Evolutionary conservation across 1,140 invertebrate genomes (phyloP).

Genomic region (Galleria mellonella): DNA sequence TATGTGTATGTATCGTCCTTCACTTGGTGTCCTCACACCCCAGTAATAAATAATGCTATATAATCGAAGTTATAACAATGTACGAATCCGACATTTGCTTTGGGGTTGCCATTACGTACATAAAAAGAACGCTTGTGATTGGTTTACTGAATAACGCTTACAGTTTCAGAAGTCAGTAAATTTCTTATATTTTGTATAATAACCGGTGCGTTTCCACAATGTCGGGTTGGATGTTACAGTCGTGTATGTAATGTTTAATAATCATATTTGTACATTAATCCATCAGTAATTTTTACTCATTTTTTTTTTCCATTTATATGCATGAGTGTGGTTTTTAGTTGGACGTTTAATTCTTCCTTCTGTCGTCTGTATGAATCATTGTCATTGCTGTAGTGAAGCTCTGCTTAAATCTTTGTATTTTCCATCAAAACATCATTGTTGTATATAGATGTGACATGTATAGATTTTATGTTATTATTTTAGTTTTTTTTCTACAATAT

Average conservation of each 20-base stretch:
- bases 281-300: slow-evolving; percentile 6
- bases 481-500: neutral
- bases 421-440: too few species aligned
- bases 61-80: slow-evolving; percentile 22
- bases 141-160: slow-evolving; percentile 67
- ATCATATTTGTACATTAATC: slow-evolving; percentile 6
- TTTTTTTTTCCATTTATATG: slow-evolving; percentile 49
- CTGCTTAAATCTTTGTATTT: too few species aligned
- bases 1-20: slow-evolving; percentile 20
- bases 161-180: slow-evolving; percentile 24
- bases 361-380: slow-evolving; percentile 17
- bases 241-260: slow-evolving; percentile 21
- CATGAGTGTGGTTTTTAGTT: slow-evolving; percentile 69
- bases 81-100: slow-evolving; percentile 68
- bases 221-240: slow-evolving; percentile 60
- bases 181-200: slow-evolving; percentile 15
- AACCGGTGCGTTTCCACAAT: slow-evolving; percentile 41
- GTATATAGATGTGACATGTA: neutral
- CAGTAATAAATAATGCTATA: slow-evolving; percentile 6
- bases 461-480: neutral
- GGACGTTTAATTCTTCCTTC: slow-evolving; percentile 20
- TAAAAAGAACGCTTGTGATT: slow-evolving; percentile 64
- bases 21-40: slow-evolving; percentile 11
- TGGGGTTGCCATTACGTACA: slow-evolving; percentile 58
- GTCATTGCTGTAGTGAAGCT: slow-evolving; percentile 12